These are phyloP conservation scores for Procambarus clarkii DNA, from an alignment of 1,140 invertebrate genomes.

Conservation along the genomic window DNA sequence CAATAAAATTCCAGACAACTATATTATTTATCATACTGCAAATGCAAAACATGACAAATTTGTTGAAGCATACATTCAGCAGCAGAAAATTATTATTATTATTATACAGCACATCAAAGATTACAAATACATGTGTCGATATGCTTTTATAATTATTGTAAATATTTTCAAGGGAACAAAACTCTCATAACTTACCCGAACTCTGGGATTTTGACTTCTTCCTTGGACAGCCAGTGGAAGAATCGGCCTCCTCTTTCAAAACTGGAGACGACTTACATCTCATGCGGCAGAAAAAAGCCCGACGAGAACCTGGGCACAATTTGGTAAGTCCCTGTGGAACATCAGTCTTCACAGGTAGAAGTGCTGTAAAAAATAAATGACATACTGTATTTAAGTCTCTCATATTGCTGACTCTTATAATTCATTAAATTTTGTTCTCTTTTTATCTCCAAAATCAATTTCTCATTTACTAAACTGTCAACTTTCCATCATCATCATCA, in stretches of 20 bases:
- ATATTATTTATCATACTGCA: no score
- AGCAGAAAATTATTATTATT: no score
- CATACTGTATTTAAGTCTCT: not conserved
- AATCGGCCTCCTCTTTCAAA: conserved; percentile 66
- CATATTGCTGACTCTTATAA: not conserved
- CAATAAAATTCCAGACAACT: no score
- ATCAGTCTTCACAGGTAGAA: conserved; percentile 93
- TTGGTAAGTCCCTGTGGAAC: conserved; percentile 82
- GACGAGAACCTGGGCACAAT: conserved; percentile 89
- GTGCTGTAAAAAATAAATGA: conserved; percentile 79
- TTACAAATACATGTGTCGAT: no score
- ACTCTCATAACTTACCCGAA: conserved; percentile 40
- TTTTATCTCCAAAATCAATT: not conserved
- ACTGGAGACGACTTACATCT: conserved; percentile 80
- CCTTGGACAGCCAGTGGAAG: conserved; percentile 64
- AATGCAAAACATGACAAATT: no score
- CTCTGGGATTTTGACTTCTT: conserved; percentile 65
- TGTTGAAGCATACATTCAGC: no score
- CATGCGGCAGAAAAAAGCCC: conserved; percentile 96
- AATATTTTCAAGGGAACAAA: not conserved
- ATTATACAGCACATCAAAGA: no score
- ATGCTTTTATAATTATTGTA: not conserved
- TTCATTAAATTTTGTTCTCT: not conserved
- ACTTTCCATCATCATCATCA: not conserved
- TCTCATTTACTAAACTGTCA: not conserved